Evolutionary conservation across 2,113 vertebrate genomes (phyloP), one percentile per base, ranked within the genome.

Genomic region (Sinocyclocheilus rhinocerous): DNA sequence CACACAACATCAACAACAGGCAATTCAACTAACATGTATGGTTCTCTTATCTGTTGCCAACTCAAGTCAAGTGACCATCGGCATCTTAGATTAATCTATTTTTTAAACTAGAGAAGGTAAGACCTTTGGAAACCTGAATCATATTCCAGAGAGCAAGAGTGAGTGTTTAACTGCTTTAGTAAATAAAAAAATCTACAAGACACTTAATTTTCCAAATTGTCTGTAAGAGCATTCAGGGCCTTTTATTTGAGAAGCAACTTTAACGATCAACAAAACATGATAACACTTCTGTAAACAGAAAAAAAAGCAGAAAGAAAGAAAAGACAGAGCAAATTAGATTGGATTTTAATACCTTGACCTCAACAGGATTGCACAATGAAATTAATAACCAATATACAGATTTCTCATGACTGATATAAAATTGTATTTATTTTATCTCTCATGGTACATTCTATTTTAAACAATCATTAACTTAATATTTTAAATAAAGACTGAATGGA

Each of bases 381-480:
- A 93, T 92, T 94, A 92, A 93, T 91, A 94, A 93, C 91, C 93
- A 93, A 93, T 93, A 92, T 94, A 94, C 93, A 95, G 91, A 91
- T 92, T 91, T 91, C 89, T 92, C 92, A 92, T 92, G 93, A 95
- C 93, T 90, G 86, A 94, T 94, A 95, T 89, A 94, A 95, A 94
- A 93, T 86, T 91, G 89, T 93, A 94, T 95, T 95, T 94, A 94
- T 95, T 95, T 94, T 93, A 94, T 92, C 93, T 93, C 94, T 92
- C 93, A 94, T 94, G 93, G 90, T 95, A 96, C 94, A 96, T 94
- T 95, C 93, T 95, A 95, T 91, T 93, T 95, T 91, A 94, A 95
- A 96, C 94, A 95, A 92, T 95, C 90, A 93, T 90, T 90, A 95
- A 95, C 93, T 94, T 95, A 95, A 90, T 94, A 92, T 91, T 93